Base-by-base conservation (phyloP, 2,113 vertebrate species). In the Gulo gulo region DNA sequence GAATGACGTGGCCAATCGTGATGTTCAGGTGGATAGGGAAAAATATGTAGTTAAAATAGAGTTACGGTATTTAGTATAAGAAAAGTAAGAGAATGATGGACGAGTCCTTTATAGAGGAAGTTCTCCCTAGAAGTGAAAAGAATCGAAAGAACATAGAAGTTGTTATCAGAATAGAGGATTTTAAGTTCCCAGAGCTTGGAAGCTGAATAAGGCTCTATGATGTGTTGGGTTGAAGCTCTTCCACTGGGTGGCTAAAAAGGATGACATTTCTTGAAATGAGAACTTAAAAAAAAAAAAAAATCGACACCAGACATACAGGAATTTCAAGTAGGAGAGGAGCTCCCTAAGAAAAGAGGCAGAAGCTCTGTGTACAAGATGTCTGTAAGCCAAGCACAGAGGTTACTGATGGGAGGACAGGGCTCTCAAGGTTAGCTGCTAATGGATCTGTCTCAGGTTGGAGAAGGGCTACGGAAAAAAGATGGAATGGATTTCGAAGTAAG, bases 341-440 rank as follows among this genome's bases (percentile, higher is more conserved):
- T 57, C 3, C 0, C 7, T 86, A 26, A 69, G 59, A 23, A 36
- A 82, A 74, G 67, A 39, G 23, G 2, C 11, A 45, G 14, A 73
- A 6, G 34, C 34, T 95, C 18, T 55, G 6, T 71, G 1, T 71
- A 47, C 36, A 83, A 20, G 7, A 34, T 12, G 6, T 55, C 20
- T 36, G 8, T n/a, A 39, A 74, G 6, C 16, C 13, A 63, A 36
- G 18, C 6, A 12, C n/a, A 63, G 36, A 55, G 2, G 8, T 79
- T 15, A 20, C 4, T 69, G 14, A 47, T 55, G 65, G 4, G 13
- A 42, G 6, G 52, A 6, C 13, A 67, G 7, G 2, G 4, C 5
- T 65, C 1, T 87, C 21, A 23, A 14, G 21, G 0, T 87, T 23
- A 47, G 4, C 3, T 36, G 15, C 36, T 73, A 1, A 0, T 7